Conservation (phyloP, 2,797 vertebrate genomes). For the Melanotaenia pygmaea region DNA sequence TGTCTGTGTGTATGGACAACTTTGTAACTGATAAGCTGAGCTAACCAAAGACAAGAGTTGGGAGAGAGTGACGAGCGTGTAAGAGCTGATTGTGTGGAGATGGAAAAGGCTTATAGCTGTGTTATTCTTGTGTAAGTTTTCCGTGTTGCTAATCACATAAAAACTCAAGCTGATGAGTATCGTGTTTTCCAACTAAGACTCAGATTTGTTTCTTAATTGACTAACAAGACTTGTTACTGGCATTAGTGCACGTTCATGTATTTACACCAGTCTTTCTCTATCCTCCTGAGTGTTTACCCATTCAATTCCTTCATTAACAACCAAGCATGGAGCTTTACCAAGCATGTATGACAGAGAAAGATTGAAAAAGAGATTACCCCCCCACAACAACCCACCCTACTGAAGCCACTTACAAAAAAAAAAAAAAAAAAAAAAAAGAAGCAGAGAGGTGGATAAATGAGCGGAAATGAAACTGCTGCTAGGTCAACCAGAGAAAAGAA, state of each 20-base stretch:
- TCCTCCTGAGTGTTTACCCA: conserved; percentile 42
- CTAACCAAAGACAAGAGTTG: not conserved
- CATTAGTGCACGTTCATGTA: conserved; percentile 22
- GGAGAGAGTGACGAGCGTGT: conserved; percentile 1
- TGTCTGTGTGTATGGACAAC: not conserved
- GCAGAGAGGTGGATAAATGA: conserved; percentile 46
- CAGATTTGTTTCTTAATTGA: conserved; percentile 62
- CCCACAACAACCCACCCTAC: not conserved
- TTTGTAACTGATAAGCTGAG: conserved; percentile 21
- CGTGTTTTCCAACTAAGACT: conserved; percentile 46
- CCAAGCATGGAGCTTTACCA: conserved; percentile 34
- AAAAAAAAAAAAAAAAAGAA: conserved; percentile 50
- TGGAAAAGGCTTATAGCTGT: conserved; percentile 32
- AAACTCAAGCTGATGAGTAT: conserved; percentile 48
- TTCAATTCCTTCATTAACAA: conserved; percentile 60
- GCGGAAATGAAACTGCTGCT: conserved; percentile 70
- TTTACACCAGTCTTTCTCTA: conserved; percentile 40
- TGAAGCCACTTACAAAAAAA: not conserved
- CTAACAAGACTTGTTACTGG: conserved; percentile 32
- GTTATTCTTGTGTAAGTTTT: conserved; percentile 48
- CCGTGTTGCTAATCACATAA: conserved; percentile 44
- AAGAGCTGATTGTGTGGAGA: conserved; percentile 33
- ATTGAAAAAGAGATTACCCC: conserved; percentile 57
- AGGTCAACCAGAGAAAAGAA: conserved; percentile 61
- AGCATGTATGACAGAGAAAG: conserved; percentile 49